Base-by-base conservation (phyloP, 2,113 vertebrate genomes). In the Hucho hucho region DNA sequence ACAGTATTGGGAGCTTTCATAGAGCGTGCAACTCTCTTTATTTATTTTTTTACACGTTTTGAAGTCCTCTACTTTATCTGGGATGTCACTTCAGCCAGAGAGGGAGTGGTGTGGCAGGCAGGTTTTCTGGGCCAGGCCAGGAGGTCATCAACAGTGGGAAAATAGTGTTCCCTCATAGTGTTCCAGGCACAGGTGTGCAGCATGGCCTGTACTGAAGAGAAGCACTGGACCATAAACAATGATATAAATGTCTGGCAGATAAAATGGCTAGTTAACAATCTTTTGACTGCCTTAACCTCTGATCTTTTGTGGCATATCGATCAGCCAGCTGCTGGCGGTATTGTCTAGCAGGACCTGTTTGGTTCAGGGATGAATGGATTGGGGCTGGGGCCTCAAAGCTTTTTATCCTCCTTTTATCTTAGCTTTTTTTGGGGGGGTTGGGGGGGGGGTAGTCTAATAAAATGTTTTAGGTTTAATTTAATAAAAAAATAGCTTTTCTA, bases 221-320 rank as follows among this genome's bases (percentile, higher is more conserved):
- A 75, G 84, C 90, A 74, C 79, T 90, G 89, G 88, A 92, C 92
- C 92, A 86, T 89, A 90, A 93, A 93, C 90, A 93, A 92, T 92
- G 89, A 93, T 92, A 93, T 93, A 93, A 94, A 94, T 91, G 91
- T 93, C 92, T 92, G 90, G 87, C 87, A 93, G 90, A 92, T 92
- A 90, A 93, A 94, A 93, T 93, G 91, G 92, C 91, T 92, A 92
- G 92, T 93, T 94, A 94, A 94, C 93, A 94, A 91, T 93, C 92
- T 92, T 93, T 92, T 93, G 93, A 93, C 92, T 91, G 91, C 92
- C 87, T 90, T 91, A 93, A 92, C 92, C 92, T 92, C 91, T 76
- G 84, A 88, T 89, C 90, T 81, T 92, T 93, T 94, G 92, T 93
- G 59, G 74, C 75, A 82, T 91, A 94, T 94, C 89, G 92, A 94